These are phyloP conservation scores for Sinosuthora webbiana DNA, from an alignment of 2,113 vertebrate species.

Conservation along the genomic window DNA sequence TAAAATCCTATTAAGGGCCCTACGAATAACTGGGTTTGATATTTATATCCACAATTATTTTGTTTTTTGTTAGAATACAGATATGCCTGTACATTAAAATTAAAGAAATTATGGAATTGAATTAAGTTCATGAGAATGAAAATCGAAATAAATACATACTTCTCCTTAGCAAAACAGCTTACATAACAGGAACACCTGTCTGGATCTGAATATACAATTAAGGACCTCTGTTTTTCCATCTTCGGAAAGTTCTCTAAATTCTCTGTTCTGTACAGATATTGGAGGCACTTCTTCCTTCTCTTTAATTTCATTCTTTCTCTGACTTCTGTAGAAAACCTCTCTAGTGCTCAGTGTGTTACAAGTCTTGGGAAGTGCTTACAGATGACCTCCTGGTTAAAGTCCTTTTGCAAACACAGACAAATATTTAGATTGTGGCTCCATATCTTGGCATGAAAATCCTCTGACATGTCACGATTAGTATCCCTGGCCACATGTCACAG, in stretches of 20 bases:
- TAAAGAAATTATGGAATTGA: neutral
- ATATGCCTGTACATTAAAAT: neutral
- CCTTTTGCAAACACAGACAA: neutral
- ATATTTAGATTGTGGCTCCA: neutral
- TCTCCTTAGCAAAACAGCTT: neutral
- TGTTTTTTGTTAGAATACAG: neutral
- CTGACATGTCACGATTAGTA: neutral
- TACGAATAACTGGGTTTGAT: neutral
- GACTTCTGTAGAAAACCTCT: neutral
- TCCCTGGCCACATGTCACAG: neutral
- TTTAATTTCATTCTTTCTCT: neutral
- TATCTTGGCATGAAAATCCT: neutral
- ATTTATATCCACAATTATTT: neutral
- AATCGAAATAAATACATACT: neutral
- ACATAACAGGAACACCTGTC: accelerated
- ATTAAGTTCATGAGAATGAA: neutral
- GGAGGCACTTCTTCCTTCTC: neutral
- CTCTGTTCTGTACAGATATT: neutral
- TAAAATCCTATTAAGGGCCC: neutral
- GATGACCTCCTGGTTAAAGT: neutral
- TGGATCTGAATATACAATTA: neutral
- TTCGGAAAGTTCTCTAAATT: neutral
- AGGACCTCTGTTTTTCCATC: neutral
- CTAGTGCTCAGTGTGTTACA: neutral
- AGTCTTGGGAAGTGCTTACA: neutral